These are phyloP conservation scores for Pachypsylla venusta DNA, from an alignment of 1,140 invertebrate genomes.

Conservation along the genomic window DNA sequence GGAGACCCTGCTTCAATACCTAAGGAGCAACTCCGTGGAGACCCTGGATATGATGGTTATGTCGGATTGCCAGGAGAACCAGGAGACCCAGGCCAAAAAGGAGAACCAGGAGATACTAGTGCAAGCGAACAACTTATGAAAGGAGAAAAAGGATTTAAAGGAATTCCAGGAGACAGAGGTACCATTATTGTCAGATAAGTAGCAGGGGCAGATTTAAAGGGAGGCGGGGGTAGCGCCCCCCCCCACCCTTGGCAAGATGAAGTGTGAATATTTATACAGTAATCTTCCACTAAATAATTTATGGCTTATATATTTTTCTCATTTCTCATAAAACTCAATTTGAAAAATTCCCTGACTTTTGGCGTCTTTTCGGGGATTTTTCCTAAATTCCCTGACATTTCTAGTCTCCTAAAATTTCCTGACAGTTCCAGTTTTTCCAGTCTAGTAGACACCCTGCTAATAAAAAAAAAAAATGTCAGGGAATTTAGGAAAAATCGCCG, in stretches of 20 bases:
- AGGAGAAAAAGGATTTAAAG: constrained; percentile 35
- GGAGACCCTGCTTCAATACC: constrained; percentile 29
- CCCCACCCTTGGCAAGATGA: no score
- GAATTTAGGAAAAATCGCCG: no score
- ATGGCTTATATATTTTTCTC: neutral
- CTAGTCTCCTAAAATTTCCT: no score
- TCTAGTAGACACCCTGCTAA: no score
- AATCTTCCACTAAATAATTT: neutral
- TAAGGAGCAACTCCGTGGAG: constrained; percentile 12
- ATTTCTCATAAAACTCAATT: neutral
- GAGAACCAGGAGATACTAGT: constrained; percentile 33
- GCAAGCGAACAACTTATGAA: constrained; percentile 27
- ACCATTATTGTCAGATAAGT: constrained; percentile 18
- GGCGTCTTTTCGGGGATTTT: neutral
- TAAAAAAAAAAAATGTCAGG: no score
- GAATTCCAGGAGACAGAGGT: constrained; percentile 29
- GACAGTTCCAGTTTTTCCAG: no score
- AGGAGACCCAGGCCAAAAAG: constrained; percentile 39
- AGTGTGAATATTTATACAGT: neutral
- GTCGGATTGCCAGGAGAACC: constrained; percentile 37
- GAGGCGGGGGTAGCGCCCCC: no score
- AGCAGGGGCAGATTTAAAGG: no score
- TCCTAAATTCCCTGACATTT: no score
- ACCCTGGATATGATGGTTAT: constrained; percentile 26
- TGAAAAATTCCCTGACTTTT: neutral